Conservation (phyloP, 64 coral and sea anemone species). For the Pocillopora damicornis region DNA sequence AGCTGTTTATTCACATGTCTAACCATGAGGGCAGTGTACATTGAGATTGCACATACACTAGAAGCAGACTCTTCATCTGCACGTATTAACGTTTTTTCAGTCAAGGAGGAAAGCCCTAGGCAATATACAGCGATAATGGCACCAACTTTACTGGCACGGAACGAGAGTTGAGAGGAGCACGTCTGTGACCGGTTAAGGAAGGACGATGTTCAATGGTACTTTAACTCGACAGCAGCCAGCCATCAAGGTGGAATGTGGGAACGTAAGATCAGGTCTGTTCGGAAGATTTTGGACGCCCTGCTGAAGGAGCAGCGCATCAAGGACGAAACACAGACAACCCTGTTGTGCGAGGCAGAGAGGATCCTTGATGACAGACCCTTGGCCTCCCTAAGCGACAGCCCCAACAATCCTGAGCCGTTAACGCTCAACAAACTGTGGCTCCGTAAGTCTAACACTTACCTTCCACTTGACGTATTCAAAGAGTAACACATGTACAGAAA, state of each 20-base stretch:
- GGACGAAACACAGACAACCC: slow-evolving; percentile 21
- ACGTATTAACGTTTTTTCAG: slow-evolving; percentile 21
- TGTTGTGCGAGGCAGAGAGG: not conserved
- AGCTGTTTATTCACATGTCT: slow-evolving; percentile 52
- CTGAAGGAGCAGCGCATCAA: slow-evolving; percentile 30
- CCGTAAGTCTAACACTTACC: not conserved
- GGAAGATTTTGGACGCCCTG: slow-evolving; percentile 13
- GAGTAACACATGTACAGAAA: not conserved
- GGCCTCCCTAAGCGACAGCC: not conserved
- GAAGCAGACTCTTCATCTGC: slow-evolving; percentile 32
- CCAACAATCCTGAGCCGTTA: not conserved
- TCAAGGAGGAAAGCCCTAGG: slow-evolving; percentile 14
- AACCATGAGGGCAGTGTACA: slow-evolving; percentile 12
- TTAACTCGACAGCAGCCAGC: slow-evolving; percentile 13
- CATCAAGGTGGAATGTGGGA: slow-evolving; percentile 20
- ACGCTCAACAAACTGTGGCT: not conserved
- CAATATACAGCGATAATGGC: not conserved
- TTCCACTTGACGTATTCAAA: not conserved
- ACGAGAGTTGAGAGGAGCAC: not conserved
- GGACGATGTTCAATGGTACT: slow-evolving; percentile 6
- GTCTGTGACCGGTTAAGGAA: not conserved
- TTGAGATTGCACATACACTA: slow-evolving; percentile 41
- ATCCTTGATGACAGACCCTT: slow-evolving; percentile 5
- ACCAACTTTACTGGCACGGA: slow-evolving; percentile 20
- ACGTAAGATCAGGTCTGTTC: slow-evolving; percentile 22